Evolutionary conservation across 2,113 vertebrate species (phyloP).

Genomic region (Silurus meridionalis): DNA sequence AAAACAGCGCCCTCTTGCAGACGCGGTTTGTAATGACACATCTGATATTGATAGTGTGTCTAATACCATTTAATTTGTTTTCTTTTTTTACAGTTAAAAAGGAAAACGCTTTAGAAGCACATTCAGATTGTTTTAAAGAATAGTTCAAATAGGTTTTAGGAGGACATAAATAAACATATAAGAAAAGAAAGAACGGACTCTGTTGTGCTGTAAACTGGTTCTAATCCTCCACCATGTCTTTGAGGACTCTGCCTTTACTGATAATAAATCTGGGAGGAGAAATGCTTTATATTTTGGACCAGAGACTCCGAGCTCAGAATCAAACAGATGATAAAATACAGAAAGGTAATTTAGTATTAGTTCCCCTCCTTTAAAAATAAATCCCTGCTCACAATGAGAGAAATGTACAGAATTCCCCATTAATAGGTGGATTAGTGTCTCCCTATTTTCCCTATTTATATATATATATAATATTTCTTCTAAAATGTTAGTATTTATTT

Average conservation of each 20-base stretch:
- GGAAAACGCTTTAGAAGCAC: neutral
- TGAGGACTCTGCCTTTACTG: constrained; percentile 82
- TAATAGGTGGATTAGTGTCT: neutral
- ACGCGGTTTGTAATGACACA: neutral
- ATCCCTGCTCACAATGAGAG: neutral
- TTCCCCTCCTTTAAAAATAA: neutral
- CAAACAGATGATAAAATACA: constrained; percentile 81
- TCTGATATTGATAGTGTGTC: neutral
- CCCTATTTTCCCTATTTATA: neutral
- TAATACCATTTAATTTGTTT: neutral
- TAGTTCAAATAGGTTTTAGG: neutral
- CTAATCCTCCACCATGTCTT: constrained; percentile 73
- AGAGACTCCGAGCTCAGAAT: constrained; percentile 81
- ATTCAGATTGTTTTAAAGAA: neutral
- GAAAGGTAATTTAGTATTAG: constrained; percentile 75
- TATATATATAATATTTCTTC: too few relatives aligned
- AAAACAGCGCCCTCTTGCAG: neutral
- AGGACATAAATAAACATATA: neutral
- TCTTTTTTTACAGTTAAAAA: neutral
- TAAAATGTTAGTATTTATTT: neutral
- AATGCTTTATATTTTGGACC: constrained; percentile 94
- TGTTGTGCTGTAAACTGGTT: neutral
- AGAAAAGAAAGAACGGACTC: neutral
- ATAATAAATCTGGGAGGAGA: constrained; percentile 91
- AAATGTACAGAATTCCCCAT: neutral